Percentiles rank a stretch among this genome's conserved stretches.
These are phyloP conservation scores for Anas platyrhynchos DNA, from an alignment of 2,113 vertebrate species.

Conservation along the genomic window DNA sequence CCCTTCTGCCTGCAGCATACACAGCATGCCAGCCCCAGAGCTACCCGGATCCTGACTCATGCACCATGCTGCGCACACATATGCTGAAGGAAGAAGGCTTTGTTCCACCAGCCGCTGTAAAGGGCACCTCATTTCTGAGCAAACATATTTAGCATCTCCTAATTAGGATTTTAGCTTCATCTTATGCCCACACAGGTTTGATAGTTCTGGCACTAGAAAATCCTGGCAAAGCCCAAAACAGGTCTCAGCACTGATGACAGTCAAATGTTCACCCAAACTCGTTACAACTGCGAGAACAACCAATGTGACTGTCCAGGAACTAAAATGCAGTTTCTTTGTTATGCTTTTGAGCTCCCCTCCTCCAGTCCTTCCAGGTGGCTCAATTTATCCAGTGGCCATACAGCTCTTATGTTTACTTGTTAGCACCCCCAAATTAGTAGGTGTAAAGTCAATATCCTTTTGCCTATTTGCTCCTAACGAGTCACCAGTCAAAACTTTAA, in stretches of 20 bases:
- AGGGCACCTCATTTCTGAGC: not conserved
- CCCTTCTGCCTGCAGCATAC: not conserved
- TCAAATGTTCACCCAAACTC: not conserved
- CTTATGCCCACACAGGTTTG: not conserved
- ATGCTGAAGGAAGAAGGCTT: not conserved
- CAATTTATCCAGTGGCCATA: slow-evolving; percentile 26
- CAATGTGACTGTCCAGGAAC: not conserved
- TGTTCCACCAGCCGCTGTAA: not conserved
- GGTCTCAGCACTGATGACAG: not conserved
- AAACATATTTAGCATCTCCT: not conserved
- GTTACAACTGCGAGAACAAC: not conserved
- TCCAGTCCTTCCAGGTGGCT: slow-evolving; percentile 40
- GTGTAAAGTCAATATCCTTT: slow-evolving; percentile 66
- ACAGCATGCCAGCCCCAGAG: not conserved
- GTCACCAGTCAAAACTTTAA: slow-evolving; percentile 53
- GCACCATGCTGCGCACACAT: accelerated
- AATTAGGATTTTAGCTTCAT: not conserved
- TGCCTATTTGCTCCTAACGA: slow-evolving; percentile 63
- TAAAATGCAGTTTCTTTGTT: slow-evolving; percentile 22
- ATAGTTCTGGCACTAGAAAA: not conserved
- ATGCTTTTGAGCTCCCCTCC: slow-evolving; percentile 18
- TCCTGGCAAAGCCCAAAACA: not conserved
- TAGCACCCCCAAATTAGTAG: slow-evolving; percentile 67
- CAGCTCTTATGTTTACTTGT: slow-evolving; percentile 56
- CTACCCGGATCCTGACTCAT: not conserved